A percentile compares a stretch with the other conserved stretches of the same genome.
Conservation (phyloP, 1,140 invertebrate genomes). For the Sitophilus oryzae region DNA sequence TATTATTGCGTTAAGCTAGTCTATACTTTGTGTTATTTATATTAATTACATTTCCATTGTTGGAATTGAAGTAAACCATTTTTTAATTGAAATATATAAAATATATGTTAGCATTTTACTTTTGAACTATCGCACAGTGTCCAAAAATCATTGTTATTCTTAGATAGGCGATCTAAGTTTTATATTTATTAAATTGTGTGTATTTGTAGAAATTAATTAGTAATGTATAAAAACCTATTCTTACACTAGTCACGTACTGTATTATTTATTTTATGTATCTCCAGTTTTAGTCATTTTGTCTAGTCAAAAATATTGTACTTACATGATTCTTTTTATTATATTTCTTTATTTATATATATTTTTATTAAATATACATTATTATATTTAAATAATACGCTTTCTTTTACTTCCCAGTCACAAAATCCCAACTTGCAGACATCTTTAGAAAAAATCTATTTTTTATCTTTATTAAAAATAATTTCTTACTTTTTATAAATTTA, state of each 20-base stretch:
- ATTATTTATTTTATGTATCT: slow-evolving; percentile 16
- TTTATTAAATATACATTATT: slow-evolving; percentile 28
- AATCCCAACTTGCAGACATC: too few species aligned
- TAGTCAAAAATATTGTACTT: slow-evolving; percentile 25
- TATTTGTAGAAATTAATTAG: slow-evolving; percentile 28
- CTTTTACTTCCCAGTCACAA: too few species aligned
- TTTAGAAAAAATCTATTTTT: too few species aligned
- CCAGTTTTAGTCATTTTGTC: slow-evolving; percentile 23
- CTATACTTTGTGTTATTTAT: slow-evolving; percentile 40
- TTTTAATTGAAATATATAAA: slow-evolving; percentile 26
- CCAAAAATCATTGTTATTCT: slow-evolving; percentile 29
- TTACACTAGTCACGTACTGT: slow-evolving; percentile 23
- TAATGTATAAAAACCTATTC: slow-evolving; percentile 25
- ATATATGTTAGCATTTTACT: slow-evolving; percentile 28
- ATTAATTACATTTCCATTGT: slow-evolving; percentile 29
- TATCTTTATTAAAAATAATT: too few species aligned
- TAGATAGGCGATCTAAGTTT: slow-evolving; percentile 28
- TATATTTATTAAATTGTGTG: slow-evolving; percentile 29
- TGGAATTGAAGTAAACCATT: slow-evolving; percentile 19
- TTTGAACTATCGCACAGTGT: slow-evolving; percentile 29
- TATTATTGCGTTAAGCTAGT: slow-evolving; percentile 37
- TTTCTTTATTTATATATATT: slow-evolving; percentile 26
- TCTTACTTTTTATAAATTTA: too few species aligned
- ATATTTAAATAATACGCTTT: slow-evolving; percentile 21
- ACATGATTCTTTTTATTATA: slow-evolving; percentile 23